phyloP scores from a whole-genome alignment of 2,113 vertebrate genomes.

The Uria lomvia region DNA sequence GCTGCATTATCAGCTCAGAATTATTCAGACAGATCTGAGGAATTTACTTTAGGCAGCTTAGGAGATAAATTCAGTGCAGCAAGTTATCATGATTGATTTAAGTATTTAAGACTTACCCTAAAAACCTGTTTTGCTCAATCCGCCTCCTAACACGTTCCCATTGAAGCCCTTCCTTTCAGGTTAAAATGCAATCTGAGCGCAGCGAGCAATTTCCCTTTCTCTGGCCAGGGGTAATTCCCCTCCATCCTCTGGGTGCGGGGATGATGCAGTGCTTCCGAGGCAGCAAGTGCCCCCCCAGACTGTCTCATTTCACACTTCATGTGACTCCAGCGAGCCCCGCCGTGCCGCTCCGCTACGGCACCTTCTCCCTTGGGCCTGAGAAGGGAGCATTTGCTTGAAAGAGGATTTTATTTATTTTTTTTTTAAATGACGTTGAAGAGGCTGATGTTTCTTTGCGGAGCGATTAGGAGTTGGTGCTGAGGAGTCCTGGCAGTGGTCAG shows the following conservation, averaged over 20 bases:
- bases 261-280: not conserved
- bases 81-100: conserved; percentile 18
- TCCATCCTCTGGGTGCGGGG: not conserved
- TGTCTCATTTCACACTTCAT: not conserved
- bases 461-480: not conserved
- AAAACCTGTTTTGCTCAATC: not conserved
- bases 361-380: not conserved
- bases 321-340: not conserved
- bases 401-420: not conserved
- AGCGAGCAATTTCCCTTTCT: not conserved
- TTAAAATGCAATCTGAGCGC: not conserved
- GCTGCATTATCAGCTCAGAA: conserved; percentile 33
- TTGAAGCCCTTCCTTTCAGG: not conserved
- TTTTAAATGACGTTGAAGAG: not conserved
- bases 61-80: conserved; percentile 44
- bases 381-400: not conserved
- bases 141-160: not conserved
- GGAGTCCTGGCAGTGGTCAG: not conserved
- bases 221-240: not conserved
- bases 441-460: not conserved
- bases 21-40: conserved; percentile 48
- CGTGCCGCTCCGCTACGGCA: fast-evolving
- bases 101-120: conserved; percentile 48
- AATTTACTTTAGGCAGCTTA: conserved; percentile 46
- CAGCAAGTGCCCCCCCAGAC: not conserved